Base-by-base conservation (phyloP, 2,113 vertebrate genomes). In the Leptobrachium ailaonicum region DNA sequence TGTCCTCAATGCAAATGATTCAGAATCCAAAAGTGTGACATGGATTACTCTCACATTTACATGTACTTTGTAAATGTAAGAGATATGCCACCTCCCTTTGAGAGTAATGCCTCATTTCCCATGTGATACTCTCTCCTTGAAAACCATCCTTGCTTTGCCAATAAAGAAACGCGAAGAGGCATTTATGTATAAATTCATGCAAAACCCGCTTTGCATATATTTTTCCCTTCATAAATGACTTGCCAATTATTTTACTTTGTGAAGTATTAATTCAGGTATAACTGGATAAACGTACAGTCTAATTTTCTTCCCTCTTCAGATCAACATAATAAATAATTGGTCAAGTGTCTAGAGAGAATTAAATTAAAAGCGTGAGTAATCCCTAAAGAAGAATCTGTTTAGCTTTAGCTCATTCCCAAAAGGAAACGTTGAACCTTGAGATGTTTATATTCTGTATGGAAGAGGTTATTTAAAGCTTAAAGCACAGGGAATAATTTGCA, bases 341-440 rank as follows among this genome's bases (percentile, higher is more conserved):
- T 12, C 63, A 66, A 82, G 50, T 81, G 77, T 82, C 41, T 84
- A 53, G 78, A 78, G 83, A 77, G 79, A 73, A 80, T 60, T 42
- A 84, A 84, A 83, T 80, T 83, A 82, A 86, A 77, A 75, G 63
- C 6, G 14, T 43, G 1, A 66, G 20, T 50, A 82, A 79, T 71
- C 14, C 14, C 2, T 67, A 14, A 47, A 84, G 32, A 79, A 84
- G 43, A 84, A 56, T 54, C 2, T 85, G 32, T 56, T 58, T 82
- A 62, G 3, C n/a, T 85, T 67, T 83, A 32, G 82, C 44, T 75
- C 76, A 87, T 82, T 69, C 13, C 44, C 77, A 67, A 44, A 13
- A 79, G 56, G 42, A 85, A 77, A 73, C 43, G 6, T 2, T 81
- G 82, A 87, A 87, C 82, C 41, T 71, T 40, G 80, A 80, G 64